phyloP scores from a whole-genome alignment of 2,888 invertebrate genomes.

The Halocaridina rubra region DNA sequence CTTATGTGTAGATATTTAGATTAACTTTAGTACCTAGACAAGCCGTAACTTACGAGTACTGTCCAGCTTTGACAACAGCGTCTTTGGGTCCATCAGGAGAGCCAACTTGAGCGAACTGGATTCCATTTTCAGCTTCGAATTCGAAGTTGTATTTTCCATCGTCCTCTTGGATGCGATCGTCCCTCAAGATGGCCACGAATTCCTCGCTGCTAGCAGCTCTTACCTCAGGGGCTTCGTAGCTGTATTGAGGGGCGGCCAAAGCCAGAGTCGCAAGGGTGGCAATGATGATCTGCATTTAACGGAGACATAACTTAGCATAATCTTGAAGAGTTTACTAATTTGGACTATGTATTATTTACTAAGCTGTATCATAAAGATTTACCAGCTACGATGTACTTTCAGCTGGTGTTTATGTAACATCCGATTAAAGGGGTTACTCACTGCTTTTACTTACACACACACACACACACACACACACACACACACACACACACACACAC shows the following conservation, averaged over 20 bases:
- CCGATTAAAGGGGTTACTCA: no score
- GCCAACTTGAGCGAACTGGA: slow-evolving; percentile 19
- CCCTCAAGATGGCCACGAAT: slow-evolving; percentile 49
- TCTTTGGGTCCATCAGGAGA: slow-evolving; percentile 25
- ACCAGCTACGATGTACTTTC: no score
- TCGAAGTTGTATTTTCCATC: slow-evolving; percentile 59
- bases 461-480: no score
- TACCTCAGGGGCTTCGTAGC: background rate
- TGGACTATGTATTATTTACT: no score
- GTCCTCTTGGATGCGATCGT: slow-evolving; percentile 51
- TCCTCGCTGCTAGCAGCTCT: background rate
- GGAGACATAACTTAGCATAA: no score
- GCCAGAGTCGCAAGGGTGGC: background rate
- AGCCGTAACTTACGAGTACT: slow-evolving; percentile 46
- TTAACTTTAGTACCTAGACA: no score
- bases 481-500: no score
- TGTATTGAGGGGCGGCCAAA: background rate
- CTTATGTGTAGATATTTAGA: no score
- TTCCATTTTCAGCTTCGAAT: slow-evolving; percentile 55
- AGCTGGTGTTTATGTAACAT: no score
- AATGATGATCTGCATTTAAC: background rate
- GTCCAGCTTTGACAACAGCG: slow-evolving; percentile 35
- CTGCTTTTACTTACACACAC: no score
- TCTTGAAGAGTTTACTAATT: no score
- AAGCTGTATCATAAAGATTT: no score